phyloP scores from a whole-genome alignment of 2,888 invertebrate genomes.

The Euplagia quadripunctaria region DNA sequence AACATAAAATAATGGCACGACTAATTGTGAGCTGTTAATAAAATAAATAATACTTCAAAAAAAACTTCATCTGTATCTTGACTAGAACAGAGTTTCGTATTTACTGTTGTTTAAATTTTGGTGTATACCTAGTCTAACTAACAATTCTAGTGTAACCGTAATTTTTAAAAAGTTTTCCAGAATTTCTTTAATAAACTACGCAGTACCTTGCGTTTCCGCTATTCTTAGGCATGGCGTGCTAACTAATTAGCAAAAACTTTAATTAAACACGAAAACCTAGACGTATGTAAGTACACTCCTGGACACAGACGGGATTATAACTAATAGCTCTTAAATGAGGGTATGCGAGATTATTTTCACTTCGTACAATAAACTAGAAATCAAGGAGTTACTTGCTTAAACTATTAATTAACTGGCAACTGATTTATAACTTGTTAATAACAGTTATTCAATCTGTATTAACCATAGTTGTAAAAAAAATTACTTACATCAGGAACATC shows the following conservation, averaged over 20 bases:
- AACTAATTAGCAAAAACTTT: constrained; percentile 54
- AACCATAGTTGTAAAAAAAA: too few species aligned
- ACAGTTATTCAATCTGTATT: too few species aligned
- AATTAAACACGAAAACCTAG: constrained; percentile 60
- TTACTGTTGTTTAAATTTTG: not conserved
- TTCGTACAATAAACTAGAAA: constrained; percentile 22
- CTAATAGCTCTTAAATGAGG: constrained; percentile 59
- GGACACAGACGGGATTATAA: constrained; percentile 40
- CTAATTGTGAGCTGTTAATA: too few species aligned
- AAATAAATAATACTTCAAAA: too few species aligned
- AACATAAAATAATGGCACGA: not conserved
- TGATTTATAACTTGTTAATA: too few species aligned
- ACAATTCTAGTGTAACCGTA: not conserved
- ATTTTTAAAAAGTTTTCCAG: not conserved
- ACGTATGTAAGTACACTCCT: constrained; percentile 38
- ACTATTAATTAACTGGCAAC: too few species aligned
- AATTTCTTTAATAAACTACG: constrained; percentile 15
- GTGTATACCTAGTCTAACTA: not conserved
- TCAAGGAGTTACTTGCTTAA: not conserved
- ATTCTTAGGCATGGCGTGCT: constrained; percentile 28
- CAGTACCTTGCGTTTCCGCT: constrained; percentile 23
- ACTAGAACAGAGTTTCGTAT: not conserved
- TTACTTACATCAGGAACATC: too few species aligned
- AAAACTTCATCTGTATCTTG: not conserved
- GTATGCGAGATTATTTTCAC: constrained; percentile 29